Evolutionary conservation across 2,113 vertebrate species (phyloP).

Genomic region (Leptosomus discolor): DNA sequence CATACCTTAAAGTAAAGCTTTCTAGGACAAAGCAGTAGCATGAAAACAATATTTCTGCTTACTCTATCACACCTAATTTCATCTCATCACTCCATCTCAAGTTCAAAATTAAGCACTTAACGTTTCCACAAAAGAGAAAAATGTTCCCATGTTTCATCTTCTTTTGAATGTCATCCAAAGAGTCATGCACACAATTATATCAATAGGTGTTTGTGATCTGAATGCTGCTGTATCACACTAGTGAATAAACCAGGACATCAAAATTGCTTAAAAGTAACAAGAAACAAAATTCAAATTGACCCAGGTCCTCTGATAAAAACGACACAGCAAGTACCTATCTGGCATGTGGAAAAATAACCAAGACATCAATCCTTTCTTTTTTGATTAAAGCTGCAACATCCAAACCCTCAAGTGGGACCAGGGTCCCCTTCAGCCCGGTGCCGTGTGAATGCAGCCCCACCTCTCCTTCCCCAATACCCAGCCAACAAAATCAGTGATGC

Average conservation of each 20-base stretch:
- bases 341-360: neutral
- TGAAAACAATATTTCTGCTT: neutral
- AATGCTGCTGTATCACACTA: neutral
- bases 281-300: neutral
- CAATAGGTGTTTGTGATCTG: neutral
- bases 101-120: neutral
- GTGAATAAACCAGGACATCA: neutral
- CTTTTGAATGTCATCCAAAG: neutral
- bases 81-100: neutral
- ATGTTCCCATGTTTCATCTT: neutral
- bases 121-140: neutral
- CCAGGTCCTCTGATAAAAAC: neutral
- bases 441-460: neutral
- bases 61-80: neutral
- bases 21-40: neutral
- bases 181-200: neutral
- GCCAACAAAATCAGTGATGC: neutral
- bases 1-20: neutral
- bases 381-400: neutral
- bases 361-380: neutral
- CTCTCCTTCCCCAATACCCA: neutral
- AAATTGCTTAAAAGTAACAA: neutral
- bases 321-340: neutral
- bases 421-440: neutral
- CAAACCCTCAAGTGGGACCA: neutral